These are phyloP conservation scores for Platysternon megacephalum DNA, from an alignment of 2,113 vertebrate genomes.

Conservation along the genomic window DNA sequence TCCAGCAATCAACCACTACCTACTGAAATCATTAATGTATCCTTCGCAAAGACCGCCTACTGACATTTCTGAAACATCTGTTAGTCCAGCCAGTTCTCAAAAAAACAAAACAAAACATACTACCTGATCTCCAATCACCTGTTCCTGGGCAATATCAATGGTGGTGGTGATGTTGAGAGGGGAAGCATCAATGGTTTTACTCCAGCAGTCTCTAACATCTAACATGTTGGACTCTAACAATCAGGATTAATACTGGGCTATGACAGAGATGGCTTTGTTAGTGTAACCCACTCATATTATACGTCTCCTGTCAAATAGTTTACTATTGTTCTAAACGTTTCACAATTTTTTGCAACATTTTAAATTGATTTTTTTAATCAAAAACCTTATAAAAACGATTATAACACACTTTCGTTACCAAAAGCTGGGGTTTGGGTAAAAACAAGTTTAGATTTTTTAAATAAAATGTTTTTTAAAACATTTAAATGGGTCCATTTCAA, in stretches of 20 bases:
- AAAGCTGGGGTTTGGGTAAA: not conserved
- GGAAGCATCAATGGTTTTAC: not conserved
- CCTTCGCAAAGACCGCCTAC: not conserved
- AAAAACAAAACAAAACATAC: not conserved
- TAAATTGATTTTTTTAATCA: not conserved
- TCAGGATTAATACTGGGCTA: not conserved
- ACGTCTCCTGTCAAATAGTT: not conserved
- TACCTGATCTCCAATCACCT: not conserved
- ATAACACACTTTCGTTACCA: not conserved
- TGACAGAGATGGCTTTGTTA: not conserved
- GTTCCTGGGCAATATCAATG: not conserved
- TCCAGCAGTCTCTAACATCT: not conserved
- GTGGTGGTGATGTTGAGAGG: too few relatives aligned
- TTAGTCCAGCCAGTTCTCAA: not conserved
- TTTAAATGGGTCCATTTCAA: not conserved
- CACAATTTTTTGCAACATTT: not conserved
- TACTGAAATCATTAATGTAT: not conserved
- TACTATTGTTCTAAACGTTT: not conserved
- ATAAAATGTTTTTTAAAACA: not conserved
- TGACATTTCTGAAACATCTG: not conserved
- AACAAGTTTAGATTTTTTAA: not conserved
- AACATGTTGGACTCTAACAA: not conserved
- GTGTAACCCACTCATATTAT: not conserved
- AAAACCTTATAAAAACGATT: not conserved
- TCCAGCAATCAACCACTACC: not conserved